Percentiles rank a stretch among this genome's conserved stretches.
Conservation (phyloP, 2,113 vertebrate genomes). For the Hyperoodon ampullatus region DNA sequence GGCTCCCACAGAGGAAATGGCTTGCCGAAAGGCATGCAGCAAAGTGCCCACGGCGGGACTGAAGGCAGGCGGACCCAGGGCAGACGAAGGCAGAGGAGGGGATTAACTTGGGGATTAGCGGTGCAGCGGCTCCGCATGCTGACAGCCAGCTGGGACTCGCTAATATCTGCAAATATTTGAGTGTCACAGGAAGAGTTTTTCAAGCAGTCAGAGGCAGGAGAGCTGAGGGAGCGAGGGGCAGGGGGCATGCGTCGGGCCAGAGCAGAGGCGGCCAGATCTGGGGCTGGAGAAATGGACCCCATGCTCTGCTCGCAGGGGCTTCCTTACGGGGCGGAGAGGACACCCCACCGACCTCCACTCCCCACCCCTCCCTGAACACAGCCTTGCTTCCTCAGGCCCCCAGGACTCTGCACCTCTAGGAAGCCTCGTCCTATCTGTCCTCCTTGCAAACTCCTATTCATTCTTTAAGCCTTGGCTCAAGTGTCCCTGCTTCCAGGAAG, state of each 20-base stretch:
- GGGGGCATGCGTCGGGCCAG: fast-evolving
- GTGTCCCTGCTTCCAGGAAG: neutral
- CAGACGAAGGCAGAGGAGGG: neutral
- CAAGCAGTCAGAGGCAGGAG: neutral
- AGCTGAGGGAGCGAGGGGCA: neutral
- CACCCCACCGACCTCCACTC: fast-evolving
- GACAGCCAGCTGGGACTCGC: neutral
- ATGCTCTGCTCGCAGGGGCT: neutral
- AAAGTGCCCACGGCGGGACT: neutral
- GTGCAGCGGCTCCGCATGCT: fast-evolving
- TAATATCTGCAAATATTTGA: too few relatives aligned
- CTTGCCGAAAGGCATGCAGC: neutral
- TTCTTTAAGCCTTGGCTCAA: neutral
- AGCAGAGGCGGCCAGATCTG: neutral
- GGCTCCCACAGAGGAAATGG: neutral
- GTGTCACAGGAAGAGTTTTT: neutral
- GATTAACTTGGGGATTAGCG: neutral
- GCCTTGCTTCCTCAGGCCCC: neutral
- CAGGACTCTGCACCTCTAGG: neutral
- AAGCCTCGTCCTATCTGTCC: fast-evolving
- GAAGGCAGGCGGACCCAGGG: neutral
- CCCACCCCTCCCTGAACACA: neutral
- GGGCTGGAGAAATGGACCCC: neutral
- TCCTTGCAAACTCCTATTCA: neutral
- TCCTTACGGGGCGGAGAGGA: neutral